phyloP scores from a whole-genome alignment of 2,113 vertebrate genomes.

The Silurus meridionalis region DNA sequence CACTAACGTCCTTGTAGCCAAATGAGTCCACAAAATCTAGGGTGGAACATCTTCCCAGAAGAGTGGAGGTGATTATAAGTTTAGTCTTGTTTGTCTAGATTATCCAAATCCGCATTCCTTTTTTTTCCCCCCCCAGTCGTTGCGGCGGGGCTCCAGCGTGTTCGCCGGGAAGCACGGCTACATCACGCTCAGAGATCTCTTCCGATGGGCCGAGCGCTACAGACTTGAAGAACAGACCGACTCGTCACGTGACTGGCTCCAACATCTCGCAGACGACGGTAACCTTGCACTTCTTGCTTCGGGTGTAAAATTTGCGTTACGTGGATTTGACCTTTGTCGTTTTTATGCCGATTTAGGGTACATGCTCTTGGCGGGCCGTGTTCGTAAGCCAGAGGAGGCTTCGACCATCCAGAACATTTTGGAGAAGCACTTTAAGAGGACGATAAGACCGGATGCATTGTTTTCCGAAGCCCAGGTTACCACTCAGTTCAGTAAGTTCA shows the following conservation, averaged over 20 bases:
- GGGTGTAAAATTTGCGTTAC: neutral
- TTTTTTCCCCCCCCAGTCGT: conserved; percentile 42
- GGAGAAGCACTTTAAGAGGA: conserved; percentile 93
- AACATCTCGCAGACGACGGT: conserved; percentile 96
- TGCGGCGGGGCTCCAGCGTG: conserved; percentile 89
- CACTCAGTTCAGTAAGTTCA: conserved; percentile 85
- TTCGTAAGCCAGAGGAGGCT: conserved; percentile 90
- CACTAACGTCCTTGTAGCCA: too few relatives aligned
- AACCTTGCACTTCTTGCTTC: conserved; percentile 20
- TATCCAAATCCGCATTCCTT: too few relatives aligned
- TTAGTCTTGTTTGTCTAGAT: too few relatives aligned
- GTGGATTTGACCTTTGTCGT: neutral
- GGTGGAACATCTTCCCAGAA: too few relatives aligned
- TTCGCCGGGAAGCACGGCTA: conserved; percentile 98
- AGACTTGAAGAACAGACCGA: conserved; percentile 81
- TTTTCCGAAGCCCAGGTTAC: conserved; percentile 83
- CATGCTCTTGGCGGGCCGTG: conserved; percentile 93
- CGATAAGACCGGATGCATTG: conserved; percentile 77
- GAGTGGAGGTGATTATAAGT: too few relatives aligned
- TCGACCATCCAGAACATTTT: conserved; percentile 82
- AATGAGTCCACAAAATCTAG: too few relatives aligned
- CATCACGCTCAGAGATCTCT: conserved; percentile 93
- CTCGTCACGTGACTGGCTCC: conserved; percentile 88
- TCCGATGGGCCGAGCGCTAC: conserved; percentile 96
- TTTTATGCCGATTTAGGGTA: conserved; percentile 73